These are phyloP conservation scores for Cyclophora albipunctata DNA, from an alignment of 2,888 invertebrate species.

Conservation along the genomic window DNA sequence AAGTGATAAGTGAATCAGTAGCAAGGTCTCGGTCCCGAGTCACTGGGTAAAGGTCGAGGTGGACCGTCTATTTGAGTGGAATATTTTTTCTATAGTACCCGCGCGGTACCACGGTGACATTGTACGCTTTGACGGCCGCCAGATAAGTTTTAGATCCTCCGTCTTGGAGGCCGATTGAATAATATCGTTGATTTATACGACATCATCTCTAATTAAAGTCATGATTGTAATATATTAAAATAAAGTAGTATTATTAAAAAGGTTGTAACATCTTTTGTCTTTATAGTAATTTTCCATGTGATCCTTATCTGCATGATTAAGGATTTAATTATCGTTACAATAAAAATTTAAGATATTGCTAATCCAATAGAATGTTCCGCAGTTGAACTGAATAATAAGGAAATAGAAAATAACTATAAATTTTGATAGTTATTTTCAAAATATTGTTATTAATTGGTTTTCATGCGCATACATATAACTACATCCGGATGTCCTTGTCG, in stretches of 20 bases:
- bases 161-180: slow-evolving; percentile 4
- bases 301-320: too few species aligned
- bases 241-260: too few species aligned
- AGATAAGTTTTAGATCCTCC: slow-evolving; percentile 5
- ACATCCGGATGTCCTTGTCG: slow-evolving; percentile 36
- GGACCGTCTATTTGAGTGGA: slow-evolving; percentile 24
- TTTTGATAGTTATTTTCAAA: slow-evolving; percentile 6
- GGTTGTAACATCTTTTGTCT: too few species aligned
- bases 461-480: slow-evolving; percentile 15
- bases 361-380: neutral
- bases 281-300: too few species aligned
- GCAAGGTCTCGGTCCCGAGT: slow-evolving; percentile 54
- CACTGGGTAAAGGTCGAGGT: slow-evolving; percentile 62
- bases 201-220: too few species aligned
- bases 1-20: slow-evolving; percentile 37
- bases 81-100: slow-evolving; percentile 25
- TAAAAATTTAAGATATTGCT: neutral
- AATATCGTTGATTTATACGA: slow-evolving; percentile 3
- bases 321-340: neutral
- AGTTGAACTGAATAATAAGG: neutral
- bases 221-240: too few species aligned
- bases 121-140: slow-evolving; percentile 13
- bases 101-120: slow-evolving; percentile 19
- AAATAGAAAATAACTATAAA: slow-evolving; percentile 3
- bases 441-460: slow-evolving; percentile 8